phyloP scores from a whole-genome alignment of 2,113 vertebrate species.

The Xenopus tropicalis region UCB_Xtro_10.0 CM004447.2:136491001-136491500 shows the following conservation, averaged over 20 bases:
- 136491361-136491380: neutral
- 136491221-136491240: neutral
- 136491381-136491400: neutral
- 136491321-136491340: neutral
- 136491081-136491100: neutral
- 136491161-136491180: neutral
- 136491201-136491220: slow-evolving; percentile 5
- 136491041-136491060: no score
- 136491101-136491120: slow-evolving; percentile 3
- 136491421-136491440: neutral
- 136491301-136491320: neutral
- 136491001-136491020: no score
- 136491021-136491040: no score
- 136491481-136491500: neutral
- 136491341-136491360: neutral
- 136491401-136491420: neutral
- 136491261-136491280: neutral
- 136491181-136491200: slow-evolving; percentile 3
- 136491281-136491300: neutral
- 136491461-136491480: neutral
- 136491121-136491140: neutral
- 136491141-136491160: neutral
- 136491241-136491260: slow-evolving; percentile 1
- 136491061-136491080: neutral
- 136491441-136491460: no score